Percentiles rank a stretch among this genome's conserved stretches.
Conservation (phyloP, 1,140 invertebrate species). For the Augochlora pura region DNA sequence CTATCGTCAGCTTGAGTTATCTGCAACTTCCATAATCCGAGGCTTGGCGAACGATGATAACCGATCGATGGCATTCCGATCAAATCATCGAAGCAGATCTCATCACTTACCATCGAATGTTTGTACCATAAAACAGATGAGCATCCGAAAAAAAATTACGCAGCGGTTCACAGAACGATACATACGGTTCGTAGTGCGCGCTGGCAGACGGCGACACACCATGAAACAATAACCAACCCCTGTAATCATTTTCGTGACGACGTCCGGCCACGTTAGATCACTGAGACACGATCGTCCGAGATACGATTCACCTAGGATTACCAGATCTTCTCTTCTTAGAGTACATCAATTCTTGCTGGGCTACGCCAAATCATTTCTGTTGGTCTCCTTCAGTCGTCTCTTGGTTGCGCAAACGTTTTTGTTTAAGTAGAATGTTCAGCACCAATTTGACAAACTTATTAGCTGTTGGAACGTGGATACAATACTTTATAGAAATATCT, state of each 20-base stretch:
- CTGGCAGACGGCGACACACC: conserved; percentile 32
- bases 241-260: conserved; percentile 6
- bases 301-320: conserved; percentile 8
- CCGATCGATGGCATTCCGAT: not conserved
- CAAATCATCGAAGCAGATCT: not conserved
- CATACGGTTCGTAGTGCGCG: not conserved
- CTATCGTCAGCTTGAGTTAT: not conserved
- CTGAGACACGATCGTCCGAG: not conserved
- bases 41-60: not conserved
- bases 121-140: not conserved
- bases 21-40: not conserved
- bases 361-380: no score
- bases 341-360: no score
- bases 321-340: no score
- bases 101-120: not conserved
- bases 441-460: no score
- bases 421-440: no score
- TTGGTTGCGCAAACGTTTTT: no score
- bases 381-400: no score
- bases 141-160: not conserved
- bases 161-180: not conserved
- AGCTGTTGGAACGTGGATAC: no score
- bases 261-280: not conserved
- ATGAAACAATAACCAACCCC: conserved; percentile 28
- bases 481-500: no score